These are phyloP conservation scores for Iselma pallidipennis DNA, from an alignment of 2,888 invertebrate genomes.

Conservation along the genomic window DNA sequence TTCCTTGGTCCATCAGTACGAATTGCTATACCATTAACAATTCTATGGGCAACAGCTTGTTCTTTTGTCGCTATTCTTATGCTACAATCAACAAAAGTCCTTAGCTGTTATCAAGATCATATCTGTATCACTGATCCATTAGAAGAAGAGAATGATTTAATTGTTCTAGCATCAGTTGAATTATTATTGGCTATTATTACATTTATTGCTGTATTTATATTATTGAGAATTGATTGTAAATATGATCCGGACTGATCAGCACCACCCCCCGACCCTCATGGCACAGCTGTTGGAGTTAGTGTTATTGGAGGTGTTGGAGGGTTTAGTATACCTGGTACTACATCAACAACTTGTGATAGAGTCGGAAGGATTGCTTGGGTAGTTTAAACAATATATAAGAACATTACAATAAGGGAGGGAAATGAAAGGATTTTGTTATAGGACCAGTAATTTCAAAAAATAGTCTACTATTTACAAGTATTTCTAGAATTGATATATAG, in stretches of 20 bases:
- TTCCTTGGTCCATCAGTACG: slow-evolving; percentile 50
- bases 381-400: no score
- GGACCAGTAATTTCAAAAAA: no score
- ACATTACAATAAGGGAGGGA: no score
- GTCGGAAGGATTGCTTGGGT: slow-evolving; percentile 65
- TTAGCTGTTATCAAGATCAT: slow-evolving; percentile 41
- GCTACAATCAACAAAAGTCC: slow-evolving; percentile 61
- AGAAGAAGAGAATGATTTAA: slow-evolving; percentile 36
- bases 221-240: slow-evolving; percentile 61
- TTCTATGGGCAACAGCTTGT: slow-evolving; percentile 63
- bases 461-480: no score
- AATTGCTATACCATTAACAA: slow-evolving; percentile 50
- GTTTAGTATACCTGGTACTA: slow-evolving; percentile 40
- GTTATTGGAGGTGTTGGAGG: slow-evolving; percentile 46
- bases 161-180: slow-evolving; percentile 60
- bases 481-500: no score
- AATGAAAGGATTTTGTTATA: no score
- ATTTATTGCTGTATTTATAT: slow-evolving; percentile 59
- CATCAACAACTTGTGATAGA: slow-evolving; percentile 54
- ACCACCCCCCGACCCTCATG: slow-evolving; percentile 56
- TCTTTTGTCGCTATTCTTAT: slow-evolving; percentile 60
- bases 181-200: slow-evolving; percentile 59
- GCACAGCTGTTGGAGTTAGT: slow-evolving; percentile 48
- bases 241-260: slow-evolving; percentile 54
- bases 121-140: slow-evolving; percentile 44